Evolutionary conservation across 2,113 vertebrate species (phyloP), one percentile per base, ranked within the genome.

Genomic region (Microtus pennsylvanicus): DNA sequence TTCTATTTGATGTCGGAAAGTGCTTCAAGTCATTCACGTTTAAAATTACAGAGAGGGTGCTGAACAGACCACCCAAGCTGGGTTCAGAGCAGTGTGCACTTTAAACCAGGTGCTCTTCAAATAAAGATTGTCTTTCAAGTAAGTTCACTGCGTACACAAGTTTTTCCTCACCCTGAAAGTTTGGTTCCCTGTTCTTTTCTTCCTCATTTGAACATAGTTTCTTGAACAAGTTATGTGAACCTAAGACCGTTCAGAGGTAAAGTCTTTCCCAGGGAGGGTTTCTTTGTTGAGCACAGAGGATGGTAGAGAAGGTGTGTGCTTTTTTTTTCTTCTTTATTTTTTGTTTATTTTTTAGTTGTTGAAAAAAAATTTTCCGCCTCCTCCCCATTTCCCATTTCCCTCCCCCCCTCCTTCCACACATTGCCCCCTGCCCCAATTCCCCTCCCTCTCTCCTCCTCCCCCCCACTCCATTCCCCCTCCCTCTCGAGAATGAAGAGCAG

Each of bases 91-190:
- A 42, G 33, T 82, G 80, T 75, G 63, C 65, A 33, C 86, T 80
- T 78, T 72, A 65, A 96, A 94, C 92, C 97, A 97, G 97, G 97
- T 97, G 96, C 93, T 97, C 92, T 97, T 97, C 96, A 96, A 94
- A 97, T 94, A 95, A 65, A 90, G 75, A 85, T 80, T 90, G 95
- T 94, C 91, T 97, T 96, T 96, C 94, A 92, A 81, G 87, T 94
- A 75, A 24, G 93, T 96, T 94, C 95, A 95, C 96, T 89, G 58
- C 88, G 55, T 90, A 89, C 67, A 87, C 72, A 95, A 58, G 94
- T 95, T 97, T 97, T 93, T 94, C 87, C 92, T 95, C 96, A 94
- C 91, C 74, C 77, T 65, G 92, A 72, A 74, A 90, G 90, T 87
- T 85, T 38, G 1, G 42, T 74, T 7, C 24, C 2, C 22, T 58